phyloP scores from a whole-genome alignment of 2,888 invertebrate genomes.

The Mystacides longicornis region DNA sequence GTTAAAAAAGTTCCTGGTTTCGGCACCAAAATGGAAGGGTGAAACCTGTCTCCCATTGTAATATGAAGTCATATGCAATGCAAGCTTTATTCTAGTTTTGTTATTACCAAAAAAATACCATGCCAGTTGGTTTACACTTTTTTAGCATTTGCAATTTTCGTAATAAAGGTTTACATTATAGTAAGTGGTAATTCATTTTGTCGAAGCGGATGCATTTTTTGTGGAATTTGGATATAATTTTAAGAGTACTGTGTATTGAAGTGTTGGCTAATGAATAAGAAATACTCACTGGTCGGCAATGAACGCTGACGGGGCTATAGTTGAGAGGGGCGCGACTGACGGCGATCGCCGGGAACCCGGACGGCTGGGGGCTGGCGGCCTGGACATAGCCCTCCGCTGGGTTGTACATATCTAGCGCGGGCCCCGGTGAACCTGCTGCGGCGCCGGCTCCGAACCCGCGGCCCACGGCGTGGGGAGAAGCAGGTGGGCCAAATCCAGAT shows the following conservation, averaged over 20 bases:
- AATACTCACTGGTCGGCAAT: conserved; percentile 25
- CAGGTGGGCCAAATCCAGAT: conserved; percentile 73
- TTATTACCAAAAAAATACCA: too few relatives aligned
- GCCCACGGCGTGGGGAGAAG: conserved; percentile 70
- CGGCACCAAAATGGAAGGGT: too few relatives aligned
- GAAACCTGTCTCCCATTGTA: too few relatives aligned
- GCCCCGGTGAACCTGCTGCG: conserved; percentile 85
- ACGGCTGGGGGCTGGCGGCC: conserved; percentile 95
- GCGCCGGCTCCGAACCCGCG: conserved; percentile 85
- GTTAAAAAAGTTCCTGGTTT: too few relatives aligned
- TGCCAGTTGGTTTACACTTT: too few relatives aligned
- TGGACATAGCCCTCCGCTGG: conserved; percentile 91
- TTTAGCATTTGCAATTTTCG: too few relatives aligned
- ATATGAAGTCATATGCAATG: too few relatives aligned
- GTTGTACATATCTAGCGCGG: conserved; percentile 89
- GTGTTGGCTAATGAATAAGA: not conserved
- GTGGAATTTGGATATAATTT: conserved; percentile 1
- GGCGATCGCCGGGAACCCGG: conserved; percentile 89
- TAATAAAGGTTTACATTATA: too few relatives aligned
- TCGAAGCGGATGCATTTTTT: not conserved
- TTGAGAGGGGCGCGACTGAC: conserved; percentile 89
- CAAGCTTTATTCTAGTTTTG: too few relatives aligned
- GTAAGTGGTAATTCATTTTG: too few relatives aligned
- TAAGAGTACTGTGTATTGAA: not conserved
- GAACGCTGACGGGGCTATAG: conserved; percentile 79